Evolutionary conservation across 2,113 vertebrate genomes (phyloP), one percentile per base, ranked within the genome.

Genomic region (Polyodon spathula): DNA sequence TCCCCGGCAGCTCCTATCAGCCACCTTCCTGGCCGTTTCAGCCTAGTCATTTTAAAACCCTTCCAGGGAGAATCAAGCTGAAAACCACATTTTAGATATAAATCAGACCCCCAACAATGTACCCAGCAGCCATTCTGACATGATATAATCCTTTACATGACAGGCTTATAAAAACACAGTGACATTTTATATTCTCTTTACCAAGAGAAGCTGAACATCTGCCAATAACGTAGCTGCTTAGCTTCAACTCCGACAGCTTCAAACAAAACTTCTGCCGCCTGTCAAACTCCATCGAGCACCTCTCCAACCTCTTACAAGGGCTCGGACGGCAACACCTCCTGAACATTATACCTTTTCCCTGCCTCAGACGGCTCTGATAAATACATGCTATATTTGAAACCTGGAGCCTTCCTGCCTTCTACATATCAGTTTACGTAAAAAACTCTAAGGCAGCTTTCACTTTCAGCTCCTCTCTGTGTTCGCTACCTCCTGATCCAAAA

Each of bases 131-230:
- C 68, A 68, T 64, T 53, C 65, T 69, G 76, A 67, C 54, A 71
- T 74, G 61, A 81, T 76, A 81, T 85, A 79, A 88, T 83, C 81
- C 86, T 15, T 74, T 78, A 81, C 77, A 76, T 69, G 80, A 84
- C 84, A 88, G 88, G 62, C 67, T 67, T 68, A 76, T 64, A 81
- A 76, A 83, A 82, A 86, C 72, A 81, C 72, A 75, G 71, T 70
- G 87, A 88, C 88, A 86, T 73, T 79, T 83, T 84, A 88, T 83
- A 81, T 72, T 70, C 68, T 70, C 79, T 72, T 66, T 76, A 86
- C 81, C 70, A 71, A 77, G 73, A 79, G 86, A 78, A 78, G 71
- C 78, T 78, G 63, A 70, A 71, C 75, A 66, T 69, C 79, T 78
- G 78, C 77, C 74, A 71, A 73, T 61, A 72, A 70, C 72, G 56